A percentile compares a stretch with the other conserved stretches of the same genome.
Evolutionary conservation across 2,888 invertebrate genomes (phyloP).

Genomic region (Nomada fabriciana): DNA sequence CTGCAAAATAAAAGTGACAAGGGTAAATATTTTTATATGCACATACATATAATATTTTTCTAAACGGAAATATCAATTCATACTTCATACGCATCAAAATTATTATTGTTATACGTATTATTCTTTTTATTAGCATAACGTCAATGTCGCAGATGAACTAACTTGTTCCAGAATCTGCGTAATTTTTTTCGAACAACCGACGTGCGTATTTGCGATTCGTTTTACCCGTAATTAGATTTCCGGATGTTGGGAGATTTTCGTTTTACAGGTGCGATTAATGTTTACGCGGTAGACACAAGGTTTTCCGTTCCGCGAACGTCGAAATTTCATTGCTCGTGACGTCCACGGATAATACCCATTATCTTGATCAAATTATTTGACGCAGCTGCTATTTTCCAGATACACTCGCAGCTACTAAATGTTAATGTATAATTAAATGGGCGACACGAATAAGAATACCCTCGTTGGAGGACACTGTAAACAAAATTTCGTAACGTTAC

Average conservation of each 20-base stretch:
- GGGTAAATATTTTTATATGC: constrained; percentile 60
- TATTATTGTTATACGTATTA: no score
- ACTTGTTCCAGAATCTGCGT: neutral
- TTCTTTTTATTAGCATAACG: neutral
- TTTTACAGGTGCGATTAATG: constrained; percentile 20
- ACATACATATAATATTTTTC: no score
- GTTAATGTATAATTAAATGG: constrained; percentile 4
- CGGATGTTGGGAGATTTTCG: constrained; percentile 9
- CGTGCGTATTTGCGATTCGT: constrained; percentile 1
- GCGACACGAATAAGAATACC: neutral
- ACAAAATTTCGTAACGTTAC: neutral
- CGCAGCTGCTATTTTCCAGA: constrained; percentile 57
- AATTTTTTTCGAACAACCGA: neutral
- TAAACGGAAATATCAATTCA: no score
- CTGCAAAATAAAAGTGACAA: constrained; percentile 62
- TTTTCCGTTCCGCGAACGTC: constrained; percentile 11
- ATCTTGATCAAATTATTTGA: constrained; percentile 42
- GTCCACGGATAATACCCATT: constrained; percentile 30
- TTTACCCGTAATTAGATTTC: constrained; percentile 21
- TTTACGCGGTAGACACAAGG: neutral
- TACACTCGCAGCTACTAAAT: neutral
- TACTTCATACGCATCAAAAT: no score
- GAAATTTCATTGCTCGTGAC: constrained; percentile 40
- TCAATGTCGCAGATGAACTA: neutral
- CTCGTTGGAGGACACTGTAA: neutral